These are phyloP conservation scores for Drosophila tani DNA, from an alignment of 1,140 invertebrate species.

Conservation along the genomic window DNA sequence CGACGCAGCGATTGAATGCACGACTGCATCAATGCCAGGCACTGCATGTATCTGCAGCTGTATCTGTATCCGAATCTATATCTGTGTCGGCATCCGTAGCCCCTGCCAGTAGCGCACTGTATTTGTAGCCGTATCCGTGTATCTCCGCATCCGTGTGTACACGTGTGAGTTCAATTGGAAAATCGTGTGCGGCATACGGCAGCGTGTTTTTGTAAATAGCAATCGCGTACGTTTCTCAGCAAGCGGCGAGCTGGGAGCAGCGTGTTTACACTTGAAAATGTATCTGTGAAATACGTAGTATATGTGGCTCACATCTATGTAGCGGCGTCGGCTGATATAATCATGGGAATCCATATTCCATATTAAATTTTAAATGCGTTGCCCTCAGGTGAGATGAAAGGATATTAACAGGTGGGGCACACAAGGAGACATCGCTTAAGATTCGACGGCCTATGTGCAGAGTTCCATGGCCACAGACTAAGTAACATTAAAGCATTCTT, in stretches of 20 bases:
- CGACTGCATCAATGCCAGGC: conserved; percentile 79
- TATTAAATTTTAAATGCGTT: conserved; percentile 39
- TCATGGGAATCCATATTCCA: conserved; percentile 53
- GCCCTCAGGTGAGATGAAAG: conserved; percentile 9
- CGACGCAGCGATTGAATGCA: conserved; percentile 84
- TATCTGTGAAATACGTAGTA: conserved; percentile 41
- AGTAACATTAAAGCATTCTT: background rate
- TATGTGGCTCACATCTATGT: conserved; percentile 35
- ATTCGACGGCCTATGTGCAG: background rate
- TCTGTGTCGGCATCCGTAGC: conserved; percentile 1
- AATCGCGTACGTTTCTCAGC: conserved; percentile 52
- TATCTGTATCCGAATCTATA: conserved; percentile 30
- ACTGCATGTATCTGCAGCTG: conserved; percentile 22
- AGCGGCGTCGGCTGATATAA: conserved; percentile 39
- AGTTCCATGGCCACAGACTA: background rate
- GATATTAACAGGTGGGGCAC: background rate
- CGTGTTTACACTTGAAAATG: conserved; percentile 40
- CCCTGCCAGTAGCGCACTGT: conserved; percentile 7
- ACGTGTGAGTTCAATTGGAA: conserved; percentile 85
- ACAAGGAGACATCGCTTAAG: background rate
- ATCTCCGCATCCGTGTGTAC: conserved; percentile 50
- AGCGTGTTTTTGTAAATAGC: conserved; percentile 72
- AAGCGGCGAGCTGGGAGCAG: conserved; percentile 22
- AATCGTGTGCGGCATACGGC: conserved; percentile 82
- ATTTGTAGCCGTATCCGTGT: conserved; percentile 25